A percentile compares a stretch with the other conserved stretches of the same genome.
phyloP scores from a whole-genome alignment of 37 sponge, comb jelly and placozoan genomes.

The Crambe crambe region DNA sequence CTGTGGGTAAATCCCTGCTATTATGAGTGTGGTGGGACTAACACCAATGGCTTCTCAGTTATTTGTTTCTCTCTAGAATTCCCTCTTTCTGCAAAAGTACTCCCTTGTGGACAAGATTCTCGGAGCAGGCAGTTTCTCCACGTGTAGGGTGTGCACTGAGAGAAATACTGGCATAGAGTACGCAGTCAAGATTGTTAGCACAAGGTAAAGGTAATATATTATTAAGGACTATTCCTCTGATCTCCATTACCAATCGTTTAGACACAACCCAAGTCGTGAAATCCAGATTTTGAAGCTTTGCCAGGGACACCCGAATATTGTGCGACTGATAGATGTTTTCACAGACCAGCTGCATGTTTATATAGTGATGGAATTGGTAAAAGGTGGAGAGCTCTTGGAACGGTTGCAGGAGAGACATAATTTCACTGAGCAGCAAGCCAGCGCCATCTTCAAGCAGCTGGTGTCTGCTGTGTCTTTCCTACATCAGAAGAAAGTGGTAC shows the following conservation, averaged over 20 bases:
- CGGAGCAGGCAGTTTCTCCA: slow-evolving; percentile 89
- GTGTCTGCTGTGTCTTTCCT: slow-evolving; percentile 84
- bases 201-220: slow-evolving; percentile 24
- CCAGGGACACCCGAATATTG: slow-evolving; percentile 93
- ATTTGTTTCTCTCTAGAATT: no score
- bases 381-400: slow-evolving; percentile 91
- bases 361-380: slow-evolving; percentile 89
- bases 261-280: slow-evolving; percentile 72
- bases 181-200: slow-evolving; percentile 97
- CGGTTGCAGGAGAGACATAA: slow-evolving; percentile 67
- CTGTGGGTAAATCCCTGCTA: no score
- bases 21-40: no score
- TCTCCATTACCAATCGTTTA: not conserved
- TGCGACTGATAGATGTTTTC: slow-evolving; percentile 77
- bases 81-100: slow-evolving; percentile 81
- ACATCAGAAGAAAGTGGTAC: slow-evolving; percentile 89
- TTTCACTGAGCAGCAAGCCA: slow-evolving; percentile 89
- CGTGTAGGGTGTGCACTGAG: slow-evolving; percentile 77
- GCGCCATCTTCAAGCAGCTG: slow-evolving; percentile 81
- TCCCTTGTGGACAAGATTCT: slow-evolving; percentile 62
- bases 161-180: slow-evolving; percentile 73
- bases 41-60: no score
- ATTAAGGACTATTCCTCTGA: not conserved
- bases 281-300: slow-evolving; percentile 77
- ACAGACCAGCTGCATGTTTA: slow-evolving; percentile 89